Percentiles rank a stretch among this genome's conserved stretches.
These are phyloP conservation scores for Melanotaenia maccullochi DNA, from an alignment of 2,797 vertebrate genomes.

Conservation along the genomic window DNA sequence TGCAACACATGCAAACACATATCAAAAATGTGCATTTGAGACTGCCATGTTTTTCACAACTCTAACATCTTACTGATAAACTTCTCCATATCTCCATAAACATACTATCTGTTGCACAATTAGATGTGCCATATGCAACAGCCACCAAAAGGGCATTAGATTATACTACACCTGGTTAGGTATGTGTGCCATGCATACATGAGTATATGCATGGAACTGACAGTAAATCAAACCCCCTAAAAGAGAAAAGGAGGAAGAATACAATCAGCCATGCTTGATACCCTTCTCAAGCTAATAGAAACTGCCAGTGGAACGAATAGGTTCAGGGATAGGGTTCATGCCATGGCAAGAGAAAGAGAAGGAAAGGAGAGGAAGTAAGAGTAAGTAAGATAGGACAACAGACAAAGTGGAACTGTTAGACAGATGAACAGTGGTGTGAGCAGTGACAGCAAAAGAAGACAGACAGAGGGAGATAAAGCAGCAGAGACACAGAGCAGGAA, in stretches of 20 bases:
- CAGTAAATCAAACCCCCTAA: constrained; percentile 62
- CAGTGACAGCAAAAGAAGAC: constrained; percentile 58
- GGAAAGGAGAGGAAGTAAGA: constrained; percentile 29
- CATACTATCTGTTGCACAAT: constrained; percentile 21
- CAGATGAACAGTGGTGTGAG: constrained; percentile 57
- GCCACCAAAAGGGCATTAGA: constrained; percentile 35
- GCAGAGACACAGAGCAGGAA: constrained; percentile 55
- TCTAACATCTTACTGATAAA: constrained; percentile 21
- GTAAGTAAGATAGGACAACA: constrained; percentile 54
- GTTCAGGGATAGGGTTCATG: constrained; percentile 60
- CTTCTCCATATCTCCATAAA: constrained; percentile 12
- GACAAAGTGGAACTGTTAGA: constrained; percentile 54
- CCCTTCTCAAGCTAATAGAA: constrained; percentile 78
- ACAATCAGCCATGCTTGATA: constrained; percentile 75
- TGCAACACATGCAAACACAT: constrained; percentile 15
- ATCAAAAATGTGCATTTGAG: not conserved
- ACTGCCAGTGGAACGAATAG: constrained; percentile 79
- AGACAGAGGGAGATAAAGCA: constrained; percentile 57
- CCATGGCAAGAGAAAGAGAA: constrained; percentile 38
- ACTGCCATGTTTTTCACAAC: constrained; percentile 5
- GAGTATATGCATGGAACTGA: constrained; percentile 39
- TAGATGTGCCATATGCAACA: constrained; percentile 39
- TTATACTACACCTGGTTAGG: constrained; percentile 35
- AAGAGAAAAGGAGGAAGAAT: constrained; percentile 56
- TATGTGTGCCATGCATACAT: constrained; percentile 25